Percentiles rank a stretch among this genome's conserved stretches.
Conservation (phyloP, 2,113 vertebrate species). For the Choloepus hoffmanni region DNA sequence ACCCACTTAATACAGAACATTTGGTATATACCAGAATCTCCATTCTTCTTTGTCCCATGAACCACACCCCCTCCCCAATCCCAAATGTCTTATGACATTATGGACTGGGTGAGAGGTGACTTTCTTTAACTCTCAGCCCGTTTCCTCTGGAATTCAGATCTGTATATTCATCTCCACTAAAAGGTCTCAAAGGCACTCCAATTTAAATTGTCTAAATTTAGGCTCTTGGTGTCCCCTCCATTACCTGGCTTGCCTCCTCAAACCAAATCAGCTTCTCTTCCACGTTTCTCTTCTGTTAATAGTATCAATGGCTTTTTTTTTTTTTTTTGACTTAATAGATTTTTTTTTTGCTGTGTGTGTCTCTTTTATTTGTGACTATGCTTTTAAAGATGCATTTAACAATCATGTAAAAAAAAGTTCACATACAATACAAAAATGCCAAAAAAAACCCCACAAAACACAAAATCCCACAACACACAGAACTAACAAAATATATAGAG, state of each 20-base stretch:
- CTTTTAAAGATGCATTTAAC: slow-evolving; percentile 78
- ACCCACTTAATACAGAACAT: not conserved
- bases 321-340: too few species aligned
- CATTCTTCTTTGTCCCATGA: not conserved
- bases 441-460: not conserved
- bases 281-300: too few species aligned
- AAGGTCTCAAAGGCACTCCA: not conserved
- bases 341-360: slow-evolving; percentile 21
- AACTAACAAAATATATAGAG: slow-evolving; percentile 66
- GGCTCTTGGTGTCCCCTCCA: not conserved
- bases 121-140: not conserved
- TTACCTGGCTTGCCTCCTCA: not conserved
- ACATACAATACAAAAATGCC: not conserved
- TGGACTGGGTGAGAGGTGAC: not conserved
- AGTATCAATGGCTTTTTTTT: too few species aligned
- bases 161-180: not conserved
- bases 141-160: not conserved
- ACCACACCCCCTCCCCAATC: not conserved
- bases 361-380: slow-evolving; percentile 83
- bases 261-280: not conserved
- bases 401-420: not conserved
- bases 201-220: not conserved
- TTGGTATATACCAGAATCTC: not conserved
- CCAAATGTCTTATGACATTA: not conserved
- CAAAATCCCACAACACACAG: not conserved